phyloP scores from a whole-genome alignment of 2,797 vertebrate species.

The Spinus olivaceus region DNA sequence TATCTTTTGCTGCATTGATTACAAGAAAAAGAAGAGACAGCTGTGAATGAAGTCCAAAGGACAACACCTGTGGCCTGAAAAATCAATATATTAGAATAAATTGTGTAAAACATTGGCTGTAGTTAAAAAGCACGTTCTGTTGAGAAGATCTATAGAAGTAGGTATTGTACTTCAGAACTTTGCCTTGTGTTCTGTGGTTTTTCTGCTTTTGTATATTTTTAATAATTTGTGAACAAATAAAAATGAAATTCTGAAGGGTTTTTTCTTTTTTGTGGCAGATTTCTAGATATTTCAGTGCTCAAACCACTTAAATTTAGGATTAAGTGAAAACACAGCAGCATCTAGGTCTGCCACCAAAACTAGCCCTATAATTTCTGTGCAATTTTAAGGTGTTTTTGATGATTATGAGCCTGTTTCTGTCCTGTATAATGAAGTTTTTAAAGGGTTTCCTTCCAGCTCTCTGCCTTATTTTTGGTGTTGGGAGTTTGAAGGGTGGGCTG shows the following conservation, averaged over 20 bases:
- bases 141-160: neutral
- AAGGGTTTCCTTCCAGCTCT: neutral
- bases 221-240: neutral
- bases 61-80: neutral
- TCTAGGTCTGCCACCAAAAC: neutral
- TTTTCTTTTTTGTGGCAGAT: neutral
- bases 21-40: neutral
- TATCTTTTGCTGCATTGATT: neutral
- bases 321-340: neutral
- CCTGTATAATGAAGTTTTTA: neutral
- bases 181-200: neutral
- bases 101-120: neutral
- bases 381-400: neutral
- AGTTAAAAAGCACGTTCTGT: neutral
- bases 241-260: neutral
- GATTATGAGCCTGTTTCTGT: neutral
- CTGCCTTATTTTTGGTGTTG: neutral
- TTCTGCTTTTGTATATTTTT: neutral
- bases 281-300: neutral
- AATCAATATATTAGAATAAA: conserved; percentile 6
- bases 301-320: neutral
- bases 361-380: neutral
- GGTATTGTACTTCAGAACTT: neutral
- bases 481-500: neutral
- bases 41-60: neutral